These are phyloP conservation scores for Alosa alosa DNA, from an alignment of 2,113 vertebrate species.

Conservation along the genomic window DNA sequence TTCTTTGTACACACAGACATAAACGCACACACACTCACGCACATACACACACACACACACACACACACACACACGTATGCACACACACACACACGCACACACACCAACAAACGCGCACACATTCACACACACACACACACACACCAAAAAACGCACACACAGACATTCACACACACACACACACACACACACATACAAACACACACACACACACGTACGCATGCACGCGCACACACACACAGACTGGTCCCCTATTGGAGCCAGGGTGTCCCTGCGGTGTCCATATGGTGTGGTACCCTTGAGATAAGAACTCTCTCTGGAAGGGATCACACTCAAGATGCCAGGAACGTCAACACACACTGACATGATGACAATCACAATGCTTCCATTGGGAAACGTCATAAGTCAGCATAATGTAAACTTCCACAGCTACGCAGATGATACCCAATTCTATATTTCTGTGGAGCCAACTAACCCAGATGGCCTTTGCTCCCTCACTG, in stretches of 20 bases:
- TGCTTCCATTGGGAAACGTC: too few relatives aligned
- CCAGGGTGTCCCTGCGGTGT: neutral
- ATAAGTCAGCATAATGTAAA: too few relatives aligned
- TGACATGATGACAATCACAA: neutral
- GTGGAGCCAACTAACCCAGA: too few relatives aligned
- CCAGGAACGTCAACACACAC: too few relatives aligned
- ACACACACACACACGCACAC: conserved; percentile 6
- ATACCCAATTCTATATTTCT: too few relatives aligned
- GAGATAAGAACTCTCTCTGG: neutral
- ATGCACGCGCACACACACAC: neutral
- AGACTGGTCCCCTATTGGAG: neutral
- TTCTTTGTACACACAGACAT: neutral
- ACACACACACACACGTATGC: neutral
- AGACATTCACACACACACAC: neutral
- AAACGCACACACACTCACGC: neutral
- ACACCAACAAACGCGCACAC: neutral
- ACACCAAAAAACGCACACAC: neutral
- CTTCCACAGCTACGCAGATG: too few relatives aligned
- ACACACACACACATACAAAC: too few relatives aligned
- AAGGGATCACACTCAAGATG: too few relatives aligned
- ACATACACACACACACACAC: neutral
- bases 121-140: neutral
- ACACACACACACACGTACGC: too few relatives aligned
- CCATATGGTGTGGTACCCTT: neutral
- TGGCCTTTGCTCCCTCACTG: too few relatives aligned